A percentile compares a stretch with the other conserved stretches of the same genome.
Conservation (phyloP, 2,797 vertebrate genomes). For the Onychomys leucogaster region DNA sequence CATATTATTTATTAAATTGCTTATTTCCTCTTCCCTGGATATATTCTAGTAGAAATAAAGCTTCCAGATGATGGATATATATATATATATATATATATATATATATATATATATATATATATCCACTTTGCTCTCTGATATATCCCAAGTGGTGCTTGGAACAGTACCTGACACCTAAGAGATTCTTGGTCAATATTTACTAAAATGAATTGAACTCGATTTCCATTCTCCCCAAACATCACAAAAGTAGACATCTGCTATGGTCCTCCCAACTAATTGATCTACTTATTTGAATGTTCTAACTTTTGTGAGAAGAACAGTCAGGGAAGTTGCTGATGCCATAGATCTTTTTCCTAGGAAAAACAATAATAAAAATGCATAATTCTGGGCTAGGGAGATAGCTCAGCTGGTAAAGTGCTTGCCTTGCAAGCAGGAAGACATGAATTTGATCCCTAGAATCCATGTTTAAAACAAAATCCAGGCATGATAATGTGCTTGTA, state of each 20-base stretch:
- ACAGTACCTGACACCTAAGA: neutral
- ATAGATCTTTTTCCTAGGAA: neutral
- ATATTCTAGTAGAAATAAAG: neutral
- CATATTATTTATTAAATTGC: constrained; percentile 3
- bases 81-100: neutral
- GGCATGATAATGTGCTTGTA: neutral
- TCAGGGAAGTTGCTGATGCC: neutral
- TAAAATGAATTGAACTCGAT: constrained; percentile 18
- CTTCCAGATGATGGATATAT: neutral
- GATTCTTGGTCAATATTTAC: neutral
- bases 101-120: neutral
- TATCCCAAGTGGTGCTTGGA: neutral
- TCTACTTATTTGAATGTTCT: neutral
- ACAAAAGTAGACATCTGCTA: neutral
- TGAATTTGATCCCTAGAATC: neutral
- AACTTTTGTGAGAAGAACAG: neutral
- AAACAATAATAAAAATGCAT: neutral
- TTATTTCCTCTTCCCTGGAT: constrained; percentile 8
- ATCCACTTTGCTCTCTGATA: neutral
- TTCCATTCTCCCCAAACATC: neutral
- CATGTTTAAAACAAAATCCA: neutral
- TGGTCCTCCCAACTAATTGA: neutral
- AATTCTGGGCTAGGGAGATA: neutral
- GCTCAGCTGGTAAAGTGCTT: neutral
- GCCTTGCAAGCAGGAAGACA: neutral